Conservation (phyloP, 2,113 vertebrate species). For the Tachysurus vachellii region DNA sequence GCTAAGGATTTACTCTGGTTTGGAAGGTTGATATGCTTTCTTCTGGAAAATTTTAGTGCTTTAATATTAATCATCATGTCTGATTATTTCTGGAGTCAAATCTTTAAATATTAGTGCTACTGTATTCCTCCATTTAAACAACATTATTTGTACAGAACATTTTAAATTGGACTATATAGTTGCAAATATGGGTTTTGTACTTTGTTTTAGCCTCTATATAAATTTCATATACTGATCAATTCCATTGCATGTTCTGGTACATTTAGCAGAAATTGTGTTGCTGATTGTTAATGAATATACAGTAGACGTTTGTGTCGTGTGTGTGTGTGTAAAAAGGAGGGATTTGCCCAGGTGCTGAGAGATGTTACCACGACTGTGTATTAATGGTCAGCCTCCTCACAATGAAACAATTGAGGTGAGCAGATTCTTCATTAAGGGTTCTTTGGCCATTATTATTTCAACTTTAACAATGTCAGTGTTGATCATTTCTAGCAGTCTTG, state of each 20-base stretch:
- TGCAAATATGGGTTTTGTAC: neutral
- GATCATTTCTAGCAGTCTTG: neutral
- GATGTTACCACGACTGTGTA: conserved; percentile 17
- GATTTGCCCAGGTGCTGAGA: conserved; percentile 28
- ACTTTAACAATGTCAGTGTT: neutral
- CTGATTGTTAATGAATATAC: conserved; percentile 61
- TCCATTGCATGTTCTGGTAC: conserved; percentile 54
- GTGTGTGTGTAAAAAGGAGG: conserved; percentile 17
- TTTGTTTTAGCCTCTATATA: conserved; percentile 3
- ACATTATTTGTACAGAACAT: neutral
- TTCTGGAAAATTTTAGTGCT: neutral
- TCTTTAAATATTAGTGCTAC: neutral
- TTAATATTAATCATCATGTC: neutral
- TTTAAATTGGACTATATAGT: too few species aligned
- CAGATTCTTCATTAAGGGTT: neutral
- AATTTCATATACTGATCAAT: conserved; percentile 4
- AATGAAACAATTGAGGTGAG: neutral
- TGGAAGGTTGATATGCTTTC: neutral
- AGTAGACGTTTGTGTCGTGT: conserved; percentile 20
- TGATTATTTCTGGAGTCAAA: neutral
- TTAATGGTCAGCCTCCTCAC: conserved; percentile 19
- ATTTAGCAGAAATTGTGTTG: conserved; percentile 38
- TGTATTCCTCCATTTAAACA: neutral
- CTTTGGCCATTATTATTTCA: neutral
- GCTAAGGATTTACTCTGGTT: neutral